Evolutionary conservation across 1,140 invertebrate genomes (phyloP).

Genomic region (Tribolium castaneum): DNA sequence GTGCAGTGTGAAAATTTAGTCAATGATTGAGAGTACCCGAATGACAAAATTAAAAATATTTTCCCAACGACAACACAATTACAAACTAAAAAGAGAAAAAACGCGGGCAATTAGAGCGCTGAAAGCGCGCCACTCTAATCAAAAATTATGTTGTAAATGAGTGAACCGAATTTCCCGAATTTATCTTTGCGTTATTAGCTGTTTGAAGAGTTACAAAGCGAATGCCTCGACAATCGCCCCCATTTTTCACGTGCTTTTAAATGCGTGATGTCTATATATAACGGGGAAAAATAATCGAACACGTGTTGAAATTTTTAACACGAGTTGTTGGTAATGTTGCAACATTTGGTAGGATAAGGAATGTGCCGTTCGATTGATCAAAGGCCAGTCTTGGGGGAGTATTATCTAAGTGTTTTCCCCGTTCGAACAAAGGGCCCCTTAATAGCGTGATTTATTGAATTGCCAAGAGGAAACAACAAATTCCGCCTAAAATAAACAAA

Average conservation of each 20-base stretch:
- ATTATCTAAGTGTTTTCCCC: conserved; percentile 20
- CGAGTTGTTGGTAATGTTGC: too few relatives aligned
- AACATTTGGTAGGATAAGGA: neutral
- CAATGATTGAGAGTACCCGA: neutral
- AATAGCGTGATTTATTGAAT: conserved; percentile 19
- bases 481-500: neutral
- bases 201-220: neutral
- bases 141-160: neutral
- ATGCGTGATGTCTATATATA: too few relatives aligned
- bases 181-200: neutral
- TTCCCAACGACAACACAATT: neutral
- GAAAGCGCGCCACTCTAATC: neutral
- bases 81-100: neutral
- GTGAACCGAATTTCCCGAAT: neutral
- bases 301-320: too few relatives aligned
- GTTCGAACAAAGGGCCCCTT: neutral
- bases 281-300: too few relatives aligned
- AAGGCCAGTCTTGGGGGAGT: neutral
- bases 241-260: too few relatives aligned
- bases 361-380: neutral
- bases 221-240: too few relatives aligned
- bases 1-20: neutral
- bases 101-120: neutral
- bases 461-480: neutral
- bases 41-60: neutral